phyloP scores from a whole-genome alignment of 92 coral and sea anemone genomes.

The Galaxea fascicularis region DNA sequence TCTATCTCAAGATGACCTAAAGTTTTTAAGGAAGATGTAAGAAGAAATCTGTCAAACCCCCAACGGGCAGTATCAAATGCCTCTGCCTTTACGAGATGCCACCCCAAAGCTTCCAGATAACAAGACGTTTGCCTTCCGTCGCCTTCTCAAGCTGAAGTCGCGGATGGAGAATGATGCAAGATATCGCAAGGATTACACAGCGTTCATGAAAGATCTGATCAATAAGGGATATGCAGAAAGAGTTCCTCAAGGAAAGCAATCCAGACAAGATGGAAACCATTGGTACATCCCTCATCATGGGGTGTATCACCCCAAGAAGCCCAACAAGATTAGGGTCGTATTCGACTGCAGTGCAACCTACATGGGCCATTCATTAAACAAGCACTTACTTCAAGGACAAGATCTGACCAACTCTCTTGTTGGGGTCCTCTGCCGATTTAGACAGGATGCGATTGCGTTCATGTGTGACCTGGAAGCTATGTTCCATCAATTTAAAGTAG shows the following conservation, averaged over 20 bases:
- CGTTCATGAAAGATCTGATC: slow-evolving; percentile 50
- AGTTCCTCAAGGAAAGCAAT: slow-evolving; percentile 14
- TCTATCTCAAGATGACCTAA: slow-evolving; percentile 52
- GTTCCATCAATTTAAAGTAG: slow-evolving; percentile 51
- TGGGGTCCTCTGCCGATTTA: slow-evolving; percentile 53
- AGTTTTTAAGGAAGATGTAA: slow-evolving; percentile 47
- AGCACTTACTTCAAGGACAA: slow-evolving; percentile 47
- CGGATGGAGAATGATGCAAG: slow-evolving; percentile 21
- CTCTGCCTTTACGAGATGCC: slow-evolving; percentile 39
- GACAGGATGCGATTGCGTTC: slow-evolving; percentile 50
- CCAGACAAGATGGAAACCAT: slow-evolving; percentile 13
- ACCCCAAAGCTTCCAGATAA: slow-evolving; percentile 34
- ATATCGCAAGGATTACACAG: slow-evolving; percentile 39
- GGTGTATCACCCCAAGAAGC: slow-evolving; percentile 48
- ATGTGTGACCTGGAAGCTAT: slow-evolving; percentile 54
- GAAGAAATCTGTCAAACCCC: slow-evolving; percentile 22
- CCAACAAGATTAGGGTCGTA: too few relatives aligned
- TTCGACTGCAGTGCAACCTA: slow-evolving; percentile 36
- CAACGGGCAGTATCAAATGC: slow-evolving; percentile 60
- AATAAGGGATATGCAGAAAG: slow-evolving; percentile 54
- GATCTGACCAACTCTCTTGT: slow-evolving; percentile 54
- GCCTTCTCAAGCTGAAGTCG: slow-evolving; percentile 3
- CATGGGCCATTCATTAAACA: slow-evolving; percentile 36
- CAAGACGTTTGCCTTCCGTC: slow-evolving; percentile 18
- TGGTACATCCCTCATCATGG: slow-evolving; percentile 75